A percentile compares a stretch with the other conserved stretches of the same genome.
Evolutionary conservation across 2,113 vertebrate species (phyloP).

Genomic region (Nettapus auritus): DNA sequence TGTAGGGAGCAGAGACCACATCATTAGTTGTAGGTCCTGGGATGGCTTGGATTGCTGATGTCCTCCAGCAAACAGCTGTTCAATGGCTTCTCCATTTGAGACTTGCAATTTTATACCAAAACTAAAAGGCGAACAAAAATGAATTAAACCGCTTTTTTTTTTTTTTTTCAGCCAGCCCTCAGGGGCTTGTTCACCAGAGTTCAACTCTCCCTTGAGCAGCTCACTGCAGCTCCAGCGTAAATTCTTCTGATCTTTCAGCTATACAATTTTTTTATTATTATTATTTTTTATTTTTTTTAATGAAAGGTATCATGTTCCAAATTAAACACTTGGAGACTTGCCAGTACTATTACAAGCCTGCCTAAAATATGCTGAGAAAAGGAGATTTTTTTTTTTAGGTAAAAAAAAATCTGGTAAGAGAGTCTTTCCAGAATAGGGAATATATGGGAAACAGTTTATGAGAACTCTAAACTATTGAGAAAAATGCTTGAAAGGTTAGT

Average conservation of each 20-base stretch:
- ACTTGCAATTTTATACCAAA: not conserved
- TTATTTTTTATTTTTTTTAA: not conserved
- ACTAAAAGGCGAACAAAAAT: not conserved
- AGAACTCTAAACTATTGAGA: not conserved
- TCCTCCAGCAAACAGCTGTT: slow-evolving; percentile 12
- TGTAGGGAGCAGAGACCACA: not conserved
- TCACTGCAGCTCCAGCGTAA: not conserved
- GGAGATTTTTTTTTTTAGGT: not conserved
- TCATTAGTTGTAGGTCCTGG: not conserved
- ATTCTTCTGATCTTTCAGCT: slow-evolving; percentile 27
- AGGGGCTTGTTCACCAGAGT: not conserved
- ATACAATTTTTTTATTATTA: not conserved
- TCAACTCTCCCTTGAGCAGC: slow-evolving; percentile 8
- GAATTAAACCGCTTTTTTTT: not conserved
- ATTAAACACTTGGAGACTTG: slow-evolving; percentile 47
- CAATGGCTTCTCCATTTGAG: not conserved
- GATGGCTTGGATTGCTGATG: not conserved
- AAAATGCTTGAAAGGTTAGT: slow-evolving; percentile 32
- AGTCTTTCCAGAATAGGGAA: not conserved
- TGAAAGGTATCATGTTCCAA: slow-evolving; percentile 22
- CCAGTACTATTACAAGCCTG: slow-evolving; percentile 13
- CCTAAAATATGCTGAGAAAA: slow-evolving; percentile 25
- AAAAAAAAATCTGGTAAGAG: not conserved
- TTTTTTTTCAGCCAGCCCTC: not conserved
- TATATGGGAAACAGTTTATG: slow-evolving; percentile 9